Conservation (phyloP, 2,888 invertebrate genomes). For the Malthinus flaveolus region DNA sequence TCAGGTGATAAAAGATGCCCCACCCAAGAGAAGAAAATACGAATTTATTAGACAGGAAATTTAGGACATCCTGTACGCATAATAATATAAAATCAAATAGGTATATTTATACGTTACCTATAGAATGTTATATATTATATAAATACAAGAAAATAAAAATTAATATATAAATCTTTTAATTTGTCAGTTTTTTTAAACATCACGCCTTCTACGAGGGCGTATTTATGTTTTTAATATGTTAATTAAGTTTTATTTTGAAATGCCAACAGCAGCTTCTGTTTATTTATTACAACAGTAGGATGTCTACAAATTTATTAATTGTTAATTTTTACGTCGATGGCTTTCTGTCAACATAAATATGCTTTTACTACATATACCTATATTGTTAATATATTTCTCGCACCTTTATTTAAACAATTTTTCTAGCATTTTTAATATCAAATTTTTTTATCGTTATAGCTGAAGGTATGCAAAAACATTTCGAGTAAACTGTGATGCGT, state of each 20-base stretch:
- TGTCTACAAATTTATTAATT: constrained; percentile 49
- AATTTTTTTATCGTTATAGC: too few species aligned
- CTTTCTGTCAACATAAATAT: constrained; percentile 50
- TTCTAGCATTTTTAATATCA: background rate
- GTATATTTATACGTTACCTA: too few species aligned
- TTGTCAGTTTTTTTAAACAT: constrained; percentile 48
- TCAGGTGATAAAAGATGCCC: too few species aligned
- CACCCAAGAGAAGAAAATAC: too few species aligned
- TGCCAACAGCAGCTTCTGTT: constrained; percentile 48
- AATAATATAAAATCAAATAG: too few species aligned
- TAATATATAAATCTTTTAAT: constrained; percentile 51
- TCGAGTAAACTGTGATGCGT: too few species aligned
- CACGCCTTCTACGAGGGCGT: constrained; percentile 46
- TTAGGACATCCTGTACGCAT: too few species aligned
- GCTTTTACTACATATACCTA: constrained; percentile 33
- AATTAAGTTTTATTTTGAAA: constrained; percentile 47
- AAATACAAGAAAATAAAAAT: constrained; percentile 41
- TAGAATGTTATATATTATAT: background rate
- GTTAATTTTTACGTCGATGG: constrained; percentile 52
- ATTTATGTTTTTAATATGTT: constrained; percentile 50
- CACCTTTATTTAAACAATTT: constrained; percentile 9
- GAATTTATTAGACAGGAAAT: too few species aligned
- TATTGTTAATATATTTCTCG: constrained; percentile 24
- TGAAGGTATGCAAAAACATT: too few species aligned
- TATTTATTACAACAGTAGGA: constrained; percentile 46